Evolutionary conservation across 2,797 vertebrate genomes (phyloP).

Genomic region (Smutsia temminckii): DNA sequence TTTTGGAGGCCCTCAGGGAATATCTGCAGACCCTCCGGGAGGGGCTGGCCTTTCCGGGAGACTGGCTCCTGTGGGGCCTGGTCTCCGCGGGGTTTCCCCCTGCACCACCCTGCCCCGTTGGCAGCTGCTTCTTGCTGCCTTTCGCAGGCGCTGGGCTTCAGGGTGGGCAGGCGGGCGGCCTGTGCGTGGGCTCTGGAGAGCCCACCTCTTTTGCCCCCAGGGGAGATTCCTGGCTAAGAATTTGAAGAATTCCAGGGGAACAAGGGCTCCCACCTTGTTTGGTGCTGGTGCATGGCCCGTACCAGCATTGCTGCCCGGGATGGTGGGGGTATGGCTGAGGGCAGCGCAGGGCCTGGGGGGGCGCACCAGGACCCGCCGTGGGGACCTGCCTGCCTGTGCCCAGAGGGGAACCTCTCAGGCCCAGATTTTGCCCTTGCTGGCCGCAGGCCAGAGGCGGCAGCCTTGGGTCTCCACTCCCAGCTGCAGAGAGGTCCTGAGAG

Average conservation of each 20-base stretch:
- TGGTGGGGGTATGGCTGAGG: not conserved
- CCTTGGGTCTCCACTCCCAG: not conserved
- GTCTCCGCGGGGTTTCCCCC: too few relatives aligned
- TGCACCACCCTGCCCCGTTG: not conserved
- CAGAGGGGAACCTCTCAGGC: not conserved
- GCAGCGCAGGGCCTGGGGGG: not conserved
- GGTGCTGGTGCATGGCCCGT: rapidly evolving
- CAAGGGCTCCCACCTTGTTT: rapidly evolving
- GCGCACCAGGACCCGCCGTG: rapidly evolving
- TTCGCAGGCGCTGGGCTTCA: rapidly evolving
- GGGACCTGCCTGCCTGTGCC: not conserved
- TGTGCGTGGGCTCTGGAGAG: rapidly evolving
- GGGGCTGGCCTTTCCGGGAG: not conserved
- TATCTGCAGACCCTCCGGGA: not conserved
- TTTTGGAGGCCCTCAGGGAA: not conserved
- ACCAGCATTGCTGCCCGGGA: not conserved
- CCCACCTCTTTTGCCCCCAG: not conserved
- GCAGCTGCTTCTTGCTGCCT: not conserved
- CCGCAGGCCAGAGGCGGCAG: not conserved
- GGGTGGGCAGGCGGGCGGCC: not conserved
- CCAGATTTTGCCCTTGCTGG: not conserved
- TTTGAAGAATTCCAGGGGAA: not conserved
- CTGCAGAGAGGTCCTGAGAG: not conserved
- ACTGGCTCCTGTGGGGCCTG: not conserved
- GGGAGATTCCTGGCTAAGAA: rapidly evolving